phyloP scores from a whole-genome alignment of 2,888 invertebrate species.

The Phragmatobia fuliginosa region DNA sequence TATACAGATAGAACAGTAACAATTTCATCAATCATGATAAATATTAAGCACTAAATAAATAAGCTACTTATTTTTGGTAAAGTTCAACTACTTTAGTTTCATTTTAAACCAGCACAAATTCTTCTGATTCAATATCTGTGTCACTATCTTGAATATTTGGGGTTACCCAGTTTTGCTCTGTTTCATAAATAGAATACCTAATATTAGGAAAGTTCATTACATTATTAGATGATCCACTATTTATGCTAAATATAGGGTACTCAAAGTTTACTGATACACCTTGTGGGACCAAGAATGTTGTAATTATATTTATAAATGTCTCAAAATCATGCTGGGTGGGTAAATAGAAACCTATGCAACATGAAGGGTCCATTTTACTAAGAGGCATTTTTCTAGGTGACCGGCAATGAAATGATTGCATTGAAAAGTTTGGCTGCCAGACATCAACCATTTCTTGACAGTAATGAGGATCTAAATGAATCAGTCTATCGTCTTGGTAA shows the following conservation, averaged over 20 bases:
- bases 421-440: constrained; percentile 91
- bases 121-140: constrained; percentile 90
- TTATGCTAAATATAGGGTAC: constrained; percentile 94
- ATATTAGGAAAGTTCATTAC: constrained; percentile 85
- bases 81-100: constrained; percentile 24
- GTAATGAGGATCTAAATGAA: constrained; percentile 97
- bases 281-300: constrained; percentile 84
- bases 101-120: constrained; percentile 89
- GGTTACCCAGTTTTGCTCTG: constrained; percentile 83
- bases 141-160: constrained; percentile 85
- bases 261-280: constrained; percentile 84
- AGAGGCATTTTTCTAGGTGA: constrained; percentile 94
- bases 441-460: constrained; percentile 97
- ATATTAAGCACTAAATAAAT: constrained; percentile 47
- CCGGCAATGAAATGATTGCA: constrained; percentile 94
- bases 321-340: constrained; percentile 91
- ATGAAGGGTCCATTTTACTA: constrained; percentile 96
- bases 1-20: constrained; percentile 36
- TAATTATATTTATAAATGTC: constrained; percentile 90
- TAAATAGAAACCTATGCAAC: constrained; percentile 96
- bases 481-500: constrained; percentile 96
- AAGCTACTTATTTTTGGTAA: constrained; percentile 38
- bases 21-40: constrained; percentile 34
- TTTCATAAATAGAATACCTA: constrained; percentile 85
- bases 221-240: constrained; percentile 90